phyloP scores from a whole-genome alignment of 2,797 vertebrate species.

The Rhinichthys osculus region DNA sequence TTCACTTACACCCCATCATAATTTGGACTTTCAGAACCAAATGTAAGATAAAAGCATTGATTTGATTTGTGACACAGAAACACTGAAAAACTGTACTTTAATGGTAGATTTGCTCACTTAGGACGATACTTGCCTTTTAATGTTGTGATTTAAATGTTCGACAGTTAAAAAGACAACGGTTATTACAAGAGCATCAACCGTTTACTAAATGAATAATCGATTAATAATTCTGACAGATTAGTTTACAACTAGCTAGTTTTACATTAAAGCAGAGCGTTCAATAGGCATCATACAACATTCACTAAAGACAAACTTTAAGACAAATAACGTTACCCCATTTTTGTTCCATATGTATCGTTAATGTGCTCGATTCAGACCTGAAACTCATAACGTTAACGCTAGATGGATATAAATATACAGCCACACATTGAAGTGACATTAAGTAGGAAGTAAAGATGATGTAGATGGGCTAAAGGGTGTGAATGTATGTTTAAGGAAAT shows the following conservation, averaged over 20 bases:
- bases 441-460: conserved; percentile 42
- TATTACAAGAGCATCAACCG: background rate
- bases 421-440: background rate
- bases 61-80: background rate
- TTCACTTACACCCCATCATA: background rate
- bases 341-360: background rate
- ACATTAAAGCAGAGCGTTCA: background rate
- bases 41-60: conserved; percentile 20
- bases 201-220: background rate
- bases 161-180: background rate
- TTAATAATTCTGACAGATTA: background rate
- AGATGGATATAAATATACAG: background rate
- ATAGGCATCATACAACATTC: background rate
- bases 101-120: background rate
- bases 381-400: background rate
- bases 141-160: background rate
- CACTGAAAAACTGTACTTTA: background rate
- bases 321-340: background rate
- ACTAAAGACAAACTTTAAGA: background rate
- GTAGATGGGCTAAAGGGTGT: conserved; percentile 16
- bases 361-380: background rate
- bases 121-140: background rate
- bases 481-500: conserved; percentile 46
- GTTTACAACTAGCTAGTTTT: background rate
- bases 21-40: conserved; percentile 23